Evolutionary conservation across 2,888 invertebrate genomes (phyloP).

Genomic region (Thymelicus sylvestris): DNA sequence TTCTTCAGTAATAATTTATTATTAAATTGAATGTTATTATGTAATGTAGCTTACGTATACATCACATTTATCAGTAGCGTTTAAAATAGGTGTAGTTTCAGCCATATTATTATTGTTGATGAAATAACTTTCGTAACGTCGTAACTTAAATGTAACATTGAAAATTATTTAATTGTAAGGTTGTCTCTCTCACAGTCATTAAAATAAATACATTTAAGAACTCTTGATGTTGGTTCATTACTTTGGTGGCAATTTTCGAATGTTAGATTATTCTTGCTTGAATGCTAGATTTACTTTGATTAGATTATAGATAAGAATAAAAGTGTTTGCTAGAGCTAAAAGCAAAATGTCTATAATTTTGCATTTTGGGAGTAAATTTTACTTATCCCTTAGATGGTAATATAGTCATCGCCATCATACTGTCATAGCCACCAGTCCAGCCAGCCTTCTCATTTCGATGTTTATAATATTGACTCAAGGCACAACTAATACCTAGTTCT

Average conservation of each 20-base stretch:
- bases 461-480: no score
- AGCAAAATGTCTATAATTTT: no score
- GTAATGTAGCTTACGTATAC: slow-evolving; percentile 41
- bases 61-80: slow-evolving; percentile 41
- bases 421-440: no score
- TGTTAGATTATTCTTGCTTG: no score
- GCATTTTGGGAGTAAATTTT: no score
- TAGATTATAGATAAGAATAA: no score
- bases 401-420: no score
- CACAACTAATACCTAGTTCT: no score
- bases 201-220: slow-evolving; percentile 65
- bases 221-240: slow-evolving; percentile 34
- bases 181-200: slow-evolving; percentile 76
- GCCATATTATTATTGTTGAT: slow-evolving; percentile 19
- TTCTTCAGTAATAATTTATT: slow-evolving; percentile 50
- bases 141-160: slow-evolving; percentile 11
- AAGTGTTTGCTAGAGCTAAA: no score
- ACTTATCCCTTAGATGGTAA: no score
- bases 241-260: background rate
- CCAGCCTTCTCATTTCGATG: no score
- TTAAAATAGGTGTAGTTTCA: slow-evolving; percentile 22
- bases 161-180: slow-evolving; percentile 53
- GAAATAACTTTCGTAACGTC: slow-evolving; percentile 22
- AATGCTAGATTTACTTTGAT: no score
- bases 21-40: slow-evolving; percentile 19